Conservation (phyloP, 2,797 vertebrate genomes). For the Echeneis naucrates region DNA sequence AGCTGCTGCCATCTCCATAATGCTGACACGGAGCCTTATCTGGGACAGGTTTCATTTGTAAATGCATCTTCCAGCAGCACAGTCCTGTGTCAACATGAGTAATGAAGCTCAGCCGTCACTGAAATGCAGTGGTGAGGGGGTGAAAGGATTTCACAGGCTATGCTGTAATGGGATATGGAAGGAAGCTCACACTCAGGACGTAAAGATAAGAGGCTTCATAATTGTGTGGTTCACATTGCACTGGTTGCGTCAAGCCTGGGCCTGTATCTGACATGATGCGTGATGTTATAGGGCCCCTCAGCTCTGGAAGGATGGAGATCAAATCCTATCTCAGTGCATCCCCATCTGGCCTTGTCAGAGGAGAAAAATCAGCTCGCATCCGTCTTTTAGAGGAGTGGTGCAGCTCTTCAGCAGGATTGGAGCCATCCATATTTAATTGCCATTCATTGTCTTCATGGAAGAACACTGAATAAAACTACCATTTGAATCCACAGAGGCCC, state of each 20-base stretch:
- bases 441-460: slow-evolving; percentile 21
- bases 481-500: not conserved
- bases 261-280: slow-evolving; percentile 58
- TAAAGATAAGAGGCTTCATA: slow-evolving; percentile 1
- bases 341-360: slow-evolving; percentile 68
- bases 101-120: slow-evolving; percentile 40
- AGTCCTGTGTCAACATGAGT: slow-evolving; percentile 55
- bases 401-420: slow-evolving; percentile 54
- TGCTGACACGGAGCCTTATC: slow-evolving; percentile 58
- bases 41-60: slow-evolving; percentile 69
- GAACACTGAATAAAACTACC: not conserved
- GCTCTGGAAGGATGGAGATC: slow-evolving; percentile 53
- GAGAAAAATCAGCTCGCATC: slow-evolving; percentile 59
- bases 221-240: slow-evolving; percentile 40
- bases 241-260: slow-evolving; percentile 73
- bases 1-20: slow-evolving; percentile 31
- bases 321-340: slow-evolving; percentile 55
- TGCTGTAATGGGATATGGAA: not conserved
- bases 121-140: slow-evolving; percentile 20
- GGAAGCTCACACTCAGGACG: not conserved
- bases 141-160: slow-evolving; percentile 21
- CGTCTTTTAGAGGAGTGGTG: slow-evolving; percentile 58
- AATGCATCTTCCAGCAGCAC: slow-evolving; percentile 56
- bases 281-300: slow-evolving; percentile 52
- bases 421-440: slow-evolving; percentile 56